Conservation (phyloP, 2,113 vertebrate genomes). For the Myotis lucifugus region DNA sequence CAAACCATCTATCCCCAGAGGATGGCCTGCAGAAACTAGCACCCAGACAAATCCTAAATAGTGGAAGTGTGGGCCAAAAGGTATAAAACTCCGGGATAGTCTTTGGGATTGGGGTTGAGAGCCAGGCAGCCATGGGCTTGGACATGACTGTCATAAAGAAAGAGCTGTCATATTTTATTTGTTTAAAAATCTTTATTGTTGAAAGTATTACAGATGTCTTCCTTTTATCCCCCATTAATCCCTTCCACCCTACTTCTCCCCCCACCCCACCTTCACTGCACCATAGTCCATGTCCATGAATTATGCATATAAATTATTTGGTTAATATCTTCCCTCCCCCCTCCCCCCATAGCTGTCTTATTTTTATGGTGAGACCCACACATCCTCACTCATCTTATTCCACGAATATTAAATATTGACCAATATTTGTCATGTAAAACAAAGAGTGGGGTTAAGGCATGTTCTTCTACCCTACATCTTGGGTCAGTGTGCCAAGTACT, state of each 20-base stretch:
- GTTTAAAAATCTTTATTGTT: no score
- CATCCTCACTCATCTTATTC: neutral
- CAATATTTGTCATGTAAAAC: neutral
- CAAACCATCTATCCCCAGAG: neutral
- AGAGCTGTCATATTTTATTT: neutral
- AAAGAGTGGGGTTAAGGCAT: neutral
- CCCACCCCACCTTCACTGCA: no score
- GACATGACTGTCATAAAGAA: neutral
- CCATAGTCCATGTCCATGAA: no score
- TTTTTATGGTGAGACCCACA: slow-evolving; percentile 7
- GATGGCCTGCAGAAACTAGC: neutral
- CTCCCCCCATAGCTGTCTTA: neutral
- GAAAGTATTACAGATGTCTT: no score
- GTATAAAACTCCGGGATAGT: neutral
- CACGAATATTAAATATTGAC: neutral
- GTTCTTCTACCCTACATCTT: neutral
- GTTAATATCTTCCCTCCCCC: no score
- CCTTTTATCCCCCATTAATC: no score
- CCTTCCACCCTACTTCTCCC: no score
- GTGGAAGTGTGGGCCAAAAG: neutral
- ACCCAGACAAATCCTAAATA: neutral
- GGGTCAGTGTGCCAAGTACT: slow-evolving; percentile 15
- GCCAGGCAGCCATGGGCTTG: neutral
- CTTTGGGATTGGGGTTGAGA: neutral
- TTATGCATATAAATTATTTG: no score